Base-by-base conservation (phyloP, 2,888 invertebrate species). In the Vannuccia rotundouncinata region DNA sequence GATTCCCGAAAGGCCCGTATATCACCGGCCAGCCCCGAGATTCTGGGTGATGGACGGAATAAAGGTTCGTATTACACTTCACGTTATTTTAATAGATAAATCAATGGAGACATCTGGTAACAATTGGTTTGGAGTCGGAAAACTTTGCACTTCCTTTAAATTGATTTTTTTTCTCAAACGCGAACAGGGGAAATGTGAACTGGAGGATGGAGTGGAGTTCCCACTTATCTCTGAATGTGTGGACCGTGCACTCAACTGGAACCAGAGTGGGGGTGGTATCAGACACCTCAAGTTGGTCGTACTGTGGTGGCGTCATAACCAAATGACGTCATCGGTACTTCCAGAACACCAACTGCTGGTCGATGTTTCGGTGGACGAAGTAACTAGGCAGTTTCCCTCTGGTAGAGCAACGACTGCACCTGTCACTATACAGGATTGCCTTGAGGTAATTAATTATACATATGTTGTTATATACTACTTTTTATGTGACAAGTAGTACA, bases 391-490 rank as follows among this genome's bases (percentile, higher is more conserved):
- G 2, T 66, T 66, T 22, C 66, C 5, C 2, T 10, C 45, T 5
- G 66, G 66, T 22, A 66, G 66, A 27, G 5, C 66, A 2, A 5
- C 17, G 2, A 2, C 66, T 22, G 5, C 66, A 17, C 10, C 10
- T 2, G 66, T 66, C 66, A 66, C 66, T 22, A 66, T 66, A 22
- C 66, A 66, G 66, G 66, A 66, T 27, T 66, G 66, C 25, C 66
- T 66, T 2, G 17, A 66, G 66, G 66, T n/a, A n/a, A n/a, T n/a
- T n/a, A n/a, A n/a, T n/a, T n/a, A n/a, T n/a, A n/a, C n/a, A n/a
- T n/a, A n/a, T n/a, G n/a, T n/a, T n/a, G n/a, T n/a, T n/a, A n/a
- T n/a, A n/a, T n/a, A n/a, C n/a, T n/a, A n/a, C n/a, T n/a, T n/a
- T n/a, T n/a, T n/a, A n/a, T n/a, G n/a, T n/a, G n/a, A n/a, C n/a